phyloP scores from a whole-genome alignment of 2,797 vertebrate genomes.

The Basileuterus tristriatus region DNA sequence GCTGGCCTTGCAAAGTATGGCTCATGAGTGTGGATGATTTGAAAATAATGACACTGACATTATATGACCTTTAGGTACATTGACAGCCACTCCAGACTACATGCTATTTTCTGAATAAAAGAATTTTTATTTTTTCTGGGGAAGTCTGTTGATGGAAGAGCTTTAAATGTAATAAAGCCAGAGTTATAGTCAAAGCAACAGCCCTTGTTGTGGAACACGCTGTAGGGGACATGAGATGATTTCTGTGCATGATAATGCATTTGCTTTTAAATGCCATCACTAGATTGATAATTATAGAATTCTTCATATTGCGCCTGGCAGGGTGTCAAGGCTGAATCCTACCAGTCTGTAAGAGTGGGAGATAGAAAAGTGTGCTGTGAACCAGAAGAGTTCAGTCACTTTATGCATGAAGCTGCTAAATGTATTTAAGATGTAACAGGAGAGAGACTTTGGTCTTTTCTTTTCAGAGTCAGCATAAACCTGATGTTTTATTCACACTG shows the following conservation, averaged over 20 bases:
- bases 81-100: conserved; percentile 1
- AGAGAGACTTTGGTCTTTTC: not conserved
- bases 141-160: conserved; percentile 28
- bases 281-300: conserved; percentile 73
- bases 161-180: conserved; percentile 41
- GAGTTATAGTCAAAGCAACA: conserved; percentile 39
- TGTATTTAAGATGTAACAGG: not conserved
- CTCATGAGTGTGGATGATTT: conserved; percentile 2
- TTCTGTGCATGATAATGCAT: conserved; percentile 59
- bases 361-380: conserved; percentile 11
- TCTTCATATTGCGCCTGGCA: conserved; percentile 67
- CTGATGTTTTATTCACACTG: not conserved
- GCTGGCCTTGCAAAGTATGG: not conserved
- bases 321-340: conserved; percentile 56
- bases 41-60: conserved; percentile 52
- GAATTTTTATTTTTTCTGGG: not conserved
- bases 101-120: conserved; percentile 38
- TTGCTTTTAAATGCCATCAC: conserved; percentile 69
- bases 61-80: conserved; percentile 26
- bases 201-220: conserved; percentile 40
- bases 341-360: not conserved
- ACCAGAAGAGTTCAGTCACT: conserved; percentile 15
- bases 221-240: conserved; percentile 50
- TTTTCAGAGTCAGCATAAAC: not conserved
- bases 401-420: not conserved